Evolutionary conservation across 2,113 vertebrate species (phyloP).

Genomic region (Daubentonia madagascariensis): DNA sequence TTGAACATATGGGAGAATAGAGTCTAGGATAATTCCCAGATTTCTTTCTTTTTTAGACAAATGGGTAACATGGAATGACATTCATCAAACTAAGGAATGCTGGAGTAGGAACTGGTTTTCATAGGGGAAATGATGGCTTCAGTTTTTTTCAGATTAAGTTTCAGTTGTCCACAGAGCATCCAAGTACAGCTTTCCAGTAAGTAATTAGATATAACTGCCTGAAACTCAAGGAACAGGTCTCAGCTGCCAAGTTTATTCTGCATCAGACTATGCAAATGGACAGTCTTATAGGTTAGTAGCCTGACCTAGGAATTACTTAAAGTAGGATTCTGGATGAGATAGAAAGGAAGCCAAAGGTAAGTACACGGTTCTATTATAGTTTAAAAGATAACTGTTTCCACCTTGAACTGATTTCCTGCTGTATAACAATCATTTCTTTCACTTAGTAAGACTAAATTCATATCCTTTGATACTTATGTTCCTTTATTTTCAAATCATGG

Average conservation of each 20-base stretch:
- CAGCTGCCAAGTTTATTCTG: not conserved
- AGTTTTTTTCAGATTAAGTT: slow-evolving; percentile 38
- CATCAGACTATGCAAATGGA: slow-evolving; percentile 7
- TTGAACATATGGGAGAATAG: not conserved
- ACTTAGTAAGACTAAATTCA: not conserved
- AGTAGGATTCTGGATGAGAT: not conserved
- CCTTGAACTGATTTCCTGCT: not conserved
- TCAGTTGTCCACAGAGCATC: not conserved
- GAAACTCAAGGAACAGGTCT: slow-evolving; percentile 47
- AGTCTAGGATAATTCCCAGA: not conserved
- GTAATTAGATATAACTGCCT: slow-evolving; percentile 48
- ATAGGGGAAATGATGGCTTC: not conserved
- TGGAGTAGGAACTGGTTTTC: not conserved
- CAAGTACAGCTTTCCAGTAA: slow-evolving; percentile 40
- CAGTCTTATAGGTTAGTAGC: slow-evolving; percentile 5
- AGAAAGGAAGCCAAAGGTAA: not conserved
- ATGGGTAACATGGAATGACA: not conserved
- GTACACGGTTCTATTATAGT: not conserved
- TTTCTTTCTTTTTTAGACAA: not conserved
- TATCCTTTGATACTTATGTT: not conserved
- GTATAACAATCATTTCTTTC: not conserved
- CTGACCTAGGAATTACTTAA: slow-evolving; percentile 24
- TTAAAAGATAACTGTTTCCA: not conserved
- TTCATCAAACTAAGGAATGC: not conserved
- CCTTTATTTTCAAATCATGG: not conserved